Evolutionary conservation across 2,888 invertebrate genomes (phyloP).

Genomic region (Ptilodon capucinus): DNA sequence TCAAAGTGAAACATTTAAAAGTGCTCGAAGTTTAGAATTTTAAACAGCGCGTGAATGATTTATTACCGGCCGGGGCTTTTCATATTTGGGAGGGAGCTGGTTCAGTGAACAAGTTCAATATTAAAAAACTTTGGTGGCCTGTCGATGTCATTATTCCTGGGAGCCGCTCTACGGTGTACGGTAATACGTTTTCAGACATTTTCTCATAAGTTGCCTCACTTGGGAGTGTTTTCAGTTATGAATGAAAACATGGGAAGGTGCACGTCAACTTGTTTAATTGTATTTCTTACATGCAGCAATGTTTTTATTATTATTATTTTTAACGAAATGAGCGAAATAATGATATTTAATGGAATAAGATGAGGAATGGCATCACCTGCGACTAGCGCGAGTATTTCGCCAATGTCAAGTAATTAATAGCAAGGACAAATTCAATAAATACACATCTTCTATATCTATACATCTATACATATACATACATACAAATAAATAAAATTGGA

Average conservation of each 20-base stretch:
- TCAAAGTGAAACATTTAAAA: constrained; percentile 22
- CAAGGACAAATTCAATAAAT: too few relatives aligned
- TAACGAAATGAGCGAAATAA: too few relatives aligned
- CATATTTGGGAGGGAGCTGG: constrained; percentile 26
- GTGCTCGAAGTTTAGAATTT: constrained; percentile 25
- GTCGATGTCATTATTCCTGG: constrained; percentile 32
- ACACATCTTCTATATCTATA: too few relatives aligned
- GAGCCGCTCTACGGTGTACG: constrained; percentile 23
- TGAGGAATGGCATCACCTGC: too few relatives aligned
- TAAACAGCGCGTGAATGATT: constrained; percentile 31
- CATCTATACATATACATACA: too few relatives aligned
- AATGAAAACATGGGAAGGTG: background rate
- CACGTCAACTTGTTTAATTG: constrained; percentile 4
- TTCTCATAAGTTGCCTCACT: constrained; percentile 20
- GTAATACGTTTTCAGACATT: constrained; percentile 23
- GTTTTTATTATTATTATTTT: too few relatives aligned
- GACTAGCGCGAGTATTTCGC: too few relatives aligned
- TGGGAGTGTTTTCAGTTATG: background rate
- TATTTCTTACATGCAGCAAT: too few relatives aligned
- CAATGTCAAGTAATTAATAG: too few relatives aligned
- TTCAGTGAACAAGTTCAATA: constrained; percentile 45
- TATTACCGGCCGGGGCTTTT: constrained; percentile 27
- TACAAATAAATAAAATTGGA: too few relatives aligned
- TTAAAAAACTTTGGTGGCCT: constrained; percentile 49
- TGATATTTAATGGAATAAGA: too few relatives aligned